These are phyloP conservation scores for Rhabditoides inermis DNA, from an alignment of 2,888 invertebrate genomes.

Conservation along the genomic window DNA sequence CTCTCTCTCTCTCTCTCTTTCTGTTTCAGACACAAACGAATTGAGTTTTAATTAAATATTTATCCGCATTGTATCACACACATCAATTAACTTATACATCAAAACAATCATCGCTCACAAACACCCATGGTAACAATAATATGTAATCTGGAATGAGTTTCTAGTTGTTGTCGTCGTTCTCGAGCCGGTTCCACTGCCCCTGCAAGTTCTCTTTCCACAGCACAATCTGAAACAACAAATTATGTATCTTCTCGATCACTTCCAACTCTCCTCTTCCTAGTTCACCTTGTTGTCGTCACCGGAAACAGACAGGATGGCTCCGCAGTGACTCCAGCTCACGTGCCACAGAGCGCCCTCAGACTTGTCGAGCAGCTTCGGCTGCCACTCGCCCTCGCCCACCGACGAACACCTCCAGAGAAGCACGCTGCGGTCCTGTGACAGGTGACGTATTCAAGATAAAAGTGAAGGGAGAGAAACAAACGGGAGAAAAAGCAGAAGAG, in stretches of 20 bases:
- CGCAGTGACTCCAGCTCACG: slow-evolving; percentile 94
- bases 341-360: slow-evolving; percentile 99
- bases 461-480: not conserved
- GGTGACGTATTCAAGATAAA: not conserved
- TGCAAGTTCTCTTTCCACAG: slow-evolving; percentile 82
- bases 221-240: slow-evolving; percentile 54
- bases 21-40: too few species aligned
- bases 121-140: too few species aligned
- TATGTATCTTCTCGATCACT: not conserved
- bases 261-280: not conserved
- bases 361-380: slow-evolving; percentile 62
- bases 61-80: too few species aligned
- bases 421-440: slow-evolving; percentile 59
- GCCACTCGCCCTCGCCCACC: slow-evolving; percentile 62
- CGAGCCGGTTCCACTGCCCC: slow-evolving; percentile 84
- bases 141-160: too few species aligned
- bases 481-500: not conserved
- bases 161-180: slow-evolving; percentile 71
- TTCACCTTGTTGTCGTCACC: slow-evolving; percentile 94
- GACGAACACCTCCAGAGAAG: slow-evolving; percentile 60
- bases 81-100: too few species aligned
- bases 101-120: too few species aligned
- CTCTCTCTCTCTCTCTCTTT: too few species aligned
- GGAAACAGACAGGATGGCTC: slow-evolving; percentile 90
- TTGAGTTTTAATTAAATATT: too few species aligned